A percentile compares a stretch with the other conserved stretches of the same genome.
Evolutionary conservation across 2,888 invertebrate species (phyloP).

Genomic region (Thymelicus lineola): DNA sequence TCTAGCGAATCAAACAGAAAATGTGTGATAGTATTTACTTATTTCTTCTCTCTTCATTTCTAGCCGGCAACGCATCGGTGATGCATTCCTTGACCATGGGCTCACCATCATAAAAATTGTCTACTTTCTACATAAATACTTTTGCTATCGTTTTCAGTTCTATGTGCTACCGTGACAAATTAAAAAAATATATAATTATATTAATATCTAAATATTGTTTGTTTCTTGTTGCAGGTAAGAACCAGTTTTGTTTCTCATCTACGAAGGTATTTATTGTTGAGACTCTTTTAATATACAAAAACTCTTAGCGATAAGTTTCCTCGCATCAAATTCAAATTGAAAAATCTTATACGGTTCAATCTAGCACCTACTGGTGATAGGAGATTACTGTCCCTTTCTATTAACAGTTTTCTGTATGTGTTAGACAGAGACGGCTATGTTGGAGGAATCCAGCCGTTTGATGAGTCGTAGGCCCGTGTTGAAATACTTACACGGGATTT

Average conservation of each 20-base stretch:
- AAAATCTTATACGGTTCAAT: conserved; percentile 48
- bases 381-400: conserved; percentile 43
- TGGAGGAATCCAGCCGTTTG: conserved; percentile 56
- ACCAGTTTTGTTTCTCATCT: conserved; percentile 35
- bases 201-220: conserved; percentile 19
- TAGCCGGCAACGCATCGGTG: too few species aligned
- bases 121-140: too few species aligned
- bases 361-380: conserved; percentile 43
- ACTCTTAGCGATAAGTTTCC: conserved; percentile 44
- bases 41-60: too few species aligned
- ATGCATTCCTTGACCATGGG: too few species aligned
- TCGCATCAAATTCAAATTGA: conserved; percentile 50
- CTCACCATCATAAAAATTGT: too few species aligned
- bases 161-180: too few species aligned
- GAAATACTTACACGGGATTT: conserved; percentile 78
- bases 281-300: conserved; percentile 45
- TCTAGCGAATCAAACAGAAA: too few species aligned
- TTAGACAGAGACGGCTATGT: conserved; percentile 50
- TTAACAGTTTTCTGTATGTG: conserved; percentile 36
- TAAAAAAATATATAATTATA: not conserved
- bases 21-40: too few species aligned
- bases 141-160: too few species aligned
- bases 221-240: conserved; percentile 48
- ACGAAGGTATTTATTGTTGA: conserved; percentile 43
- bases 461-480: conserved; percentile 64